Conservation (phyloP, 2,888 invertebrate genomes). For the Bugula neritina region DNA sequence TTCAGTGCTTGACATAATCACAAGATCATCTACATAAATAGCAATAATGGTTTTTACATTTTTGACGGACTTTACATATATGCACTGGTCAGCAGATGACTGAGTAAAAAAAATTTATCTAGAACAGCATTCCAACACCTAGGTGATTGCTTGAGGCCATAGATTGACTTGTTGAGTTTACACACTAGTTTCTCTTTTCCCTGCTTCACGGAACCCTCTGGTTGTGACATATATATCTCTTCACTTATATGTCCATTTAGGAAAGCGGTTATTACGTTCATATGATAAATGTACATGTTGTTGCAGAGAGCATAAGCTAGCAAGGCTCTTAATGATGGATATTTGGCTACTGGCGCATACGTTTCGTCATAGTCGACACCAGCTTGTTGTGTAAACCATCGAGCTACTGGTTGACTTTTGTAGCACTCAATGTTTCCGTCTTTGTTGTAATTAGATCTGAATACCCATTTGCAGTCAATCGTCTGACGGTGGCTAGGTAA, state of each 20-base stretch:
- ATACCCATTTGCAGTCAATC: conserved; percentile 36
- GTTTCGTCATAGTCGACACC: conserved; percentile 35
- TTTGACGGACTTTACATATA: conserved; percentile 28
- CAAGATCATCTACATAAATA: conserved; percentile 35
- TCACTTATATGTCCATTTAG: conserved; percentile 33
- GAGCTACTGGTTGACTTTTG: conserved; percentile 34
- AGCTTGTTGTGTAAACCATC: conserved; percentile 32
- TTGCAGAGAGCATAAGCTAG: conserved; percentile 30
- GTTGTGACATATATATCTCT: conserved; percentile 34
- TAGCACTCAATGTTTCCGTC: conserved; percentile 32
- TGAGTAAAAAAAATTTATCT: conserved; percentile 28
- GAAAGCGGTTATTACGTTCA: conserved; percentile 35
- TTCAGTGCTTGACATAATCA: not conserved
- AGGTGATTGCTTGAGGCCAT: conserved; percentile 32
- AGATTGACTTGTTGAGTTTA: conserved; percentile 32
- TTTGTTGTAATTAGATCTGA: conserved; percentile 32
- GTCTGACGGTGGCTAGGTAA: conserved; percentile 30
- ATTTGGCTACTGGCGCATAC: conserved; percentile 34
- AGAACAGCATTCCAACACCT: conserved; percentile 33
- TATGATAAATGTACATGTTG: conserved; percentile 31
- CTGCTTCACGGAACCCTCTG: conserved; percentile 31
- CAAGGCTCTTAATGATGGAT: conserved; percentile 32
- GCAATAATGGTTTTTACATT: conserved; percentile 28
- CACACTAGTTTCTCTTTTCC: conserved; percentile 32
- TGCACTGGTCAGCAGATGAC: conserved; percentile 31